Percentiles rank a stretch among this genome's conserved stretches.
Conservation (phyloP, 1,140 invertebrate genomes). For the Drosophila auraria region DNA sequence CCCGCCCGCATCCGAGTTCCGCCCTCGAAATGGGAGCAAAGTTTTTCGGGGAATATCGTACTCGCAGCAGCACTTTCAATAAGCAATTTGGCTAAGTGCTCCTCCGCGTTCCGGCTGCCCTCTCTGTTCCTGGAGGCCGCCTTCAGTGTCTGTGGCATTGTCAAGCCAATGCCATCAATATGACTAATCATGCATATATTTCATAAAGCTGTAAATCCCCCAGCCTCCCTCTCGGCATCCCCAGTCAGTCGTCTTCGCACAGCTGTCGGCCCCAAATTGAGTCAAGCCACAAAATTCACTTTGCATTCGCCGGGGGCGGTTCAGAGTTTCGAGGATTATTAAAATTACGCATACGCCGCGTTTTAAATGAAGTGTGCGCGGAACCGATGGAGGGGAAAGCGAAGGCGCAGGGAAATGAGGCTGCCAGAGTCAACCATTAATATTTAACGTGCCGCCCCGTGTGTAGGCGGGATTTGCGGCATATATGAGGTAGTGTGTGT, state of each 20-base stretch:
- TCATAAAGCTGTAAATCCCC: slow-evolving; percentile 56
- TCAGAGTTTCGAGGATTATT: slow-evolving; percentile 74
- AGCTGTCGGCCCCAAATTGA: slow-evolving; percentile 76
- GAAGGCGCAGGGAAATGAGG: slow-evolving; percentile 16
- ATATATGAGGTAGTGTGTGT: neutral
- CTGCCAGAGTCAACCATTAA: slow-evolving; percentile 62
- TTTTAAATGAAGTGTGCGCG: slow-evolving; percentile 73
- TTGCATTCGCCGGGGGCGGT: slow-evolving; percentile 66
- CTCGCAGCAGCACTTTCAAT: slow-evolving; percentile 70
- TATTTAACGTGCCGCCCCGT: slow-evolving; percentile 55
- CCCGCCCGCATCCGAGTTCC: slow-evolving; percentile 1
- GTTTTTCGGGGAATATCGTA: slow-evolving; percentile 41
- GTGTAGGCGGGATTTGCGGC: slow-evolving; percentile 21
- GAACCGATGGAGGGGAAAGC: neutral
- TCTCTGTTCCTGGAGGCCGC: slow-evolving; percentile 2
- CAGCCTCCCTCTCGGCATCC: neutral
- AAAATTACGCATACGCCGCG: slow-evolving; percentile 83
- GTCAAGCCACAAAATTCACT: slow-evolving; percentile 81
- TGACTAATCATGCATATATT: slow-evolving; percentile 81
- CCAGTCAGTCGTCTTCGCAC: slow-evolving; percentile 26
- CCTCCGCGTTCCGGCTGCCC: neutral
- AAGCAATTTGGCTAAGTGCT: slow-evolving; percentile 81
- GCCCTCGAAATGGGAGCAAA: slow-evolving; percentile 36
- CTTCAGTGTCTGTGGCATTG: slow-evolving; percentile 36
- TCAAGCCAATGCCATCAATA: slow-evolving; percentile 71